Percentiles rank a stretch among this genome's conserved stretches.
These are phyloP conservation scores for Oncorhynchus nerka DNA, from an alignment of 2,113 vertebrate genomes.

Conservation along the genomic window DNA sequence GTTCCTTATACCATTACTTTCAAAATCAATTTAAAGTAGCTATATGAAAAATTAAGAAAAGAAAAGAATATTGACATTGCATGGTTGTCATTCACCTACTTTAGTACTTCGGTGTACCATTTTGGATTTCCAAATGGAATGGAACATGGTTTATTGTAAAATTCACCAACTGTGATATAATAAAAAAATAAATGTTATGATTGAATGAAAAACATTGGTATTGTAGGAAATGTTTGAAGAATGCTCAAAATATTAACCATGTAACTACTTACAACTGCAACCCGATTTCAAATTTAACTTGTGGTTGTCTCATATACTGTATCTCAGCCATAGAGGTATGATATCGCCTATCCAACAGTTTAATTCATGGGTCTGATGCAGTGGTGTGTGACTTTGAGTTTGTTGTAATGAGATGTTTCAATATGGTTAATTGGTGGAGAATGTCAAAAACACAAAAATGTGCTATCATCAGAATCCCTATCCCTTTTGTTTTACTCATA, in stretches of 20 bases:
- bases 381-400: neutral
- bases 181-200: neutral
- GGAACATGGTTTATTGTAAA: too few species aligned
- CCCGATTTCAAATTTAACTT: neutral
- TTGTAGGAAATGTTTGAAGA: neutral
- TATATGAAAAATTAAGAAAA: neutral
- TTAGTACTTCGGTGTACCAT: neutral
- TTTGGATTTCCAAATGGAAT: too few species aligned
- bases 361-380: neutral
- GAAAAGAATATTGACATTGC: neutral
- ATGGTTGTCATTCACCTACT: neutral
- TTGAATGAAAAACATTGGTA: neutral
- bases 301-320: neutral
- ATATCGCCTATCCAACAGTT: neutral
- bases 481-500: conserved; percentile 29
- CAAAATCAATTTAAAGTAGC: neutral
- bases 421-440: neutral
- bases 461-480: neutral
- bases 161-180: too few species aligned
- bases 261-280: neutral
- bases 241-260: neutral
- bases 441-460: neutral
- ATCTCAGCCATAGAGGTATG: neutral
- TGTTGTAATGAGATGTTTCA: neutral
- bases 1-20: neutral